Percentiles rank a stretch among this genome's conserved stretches.
Conservation (phyloP, 2,113 vertebrate species). For the Oenanthe oenanthe region DNA sequence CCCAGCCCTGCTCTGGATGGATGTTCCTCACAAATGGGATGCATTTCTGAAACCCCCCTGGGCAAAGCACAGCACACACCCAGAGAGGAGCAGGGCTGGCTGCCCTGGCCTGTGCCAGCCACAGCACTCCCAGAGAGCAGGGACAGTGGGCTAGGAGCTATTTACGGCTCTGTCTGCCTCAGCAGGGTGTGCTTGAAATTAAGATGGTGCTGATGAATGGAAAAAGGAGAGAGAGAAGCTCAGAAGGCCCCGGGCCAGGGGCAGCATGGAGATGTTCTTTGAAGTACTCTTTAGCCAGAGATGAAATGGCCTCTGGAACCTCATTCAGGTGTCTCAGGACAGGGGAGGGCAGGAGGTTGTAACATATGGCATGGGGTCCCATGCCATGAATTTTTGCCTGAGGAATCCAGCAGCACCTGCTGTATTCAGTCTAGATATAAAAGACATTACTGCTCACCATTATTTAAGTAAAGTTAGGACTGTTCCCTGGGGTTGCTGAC, state of each 20-base stretch:
- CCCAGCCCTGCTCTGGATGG: not conserved
- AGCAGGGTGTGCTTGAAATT: not conserved
- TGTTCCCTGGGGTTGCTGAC: not conserved
- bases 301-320: not conserved
- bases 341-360: not conserved
- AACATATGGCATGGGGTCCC: too few relatives aligned
- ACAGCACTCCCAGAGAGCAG: not conserved
- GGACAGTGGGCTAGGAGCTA: not conserved
- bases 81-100: not conserved
- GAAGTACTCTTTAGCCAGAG: not conserved
- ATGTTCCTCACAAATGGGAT: not conserved
- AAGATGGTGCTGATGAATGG: not conserved
- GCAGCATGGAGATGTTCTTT: fast-evolving
- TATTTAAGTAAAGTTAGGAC: not conserved
- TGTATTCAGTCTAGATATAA: not conserved
- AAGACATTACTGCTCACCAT: not conserved
- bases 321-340: not conserved
- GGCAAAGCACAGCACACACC: not conserved
- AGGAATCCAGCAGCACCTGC: not conserved
- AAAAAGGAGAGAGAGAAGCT: not conserved
- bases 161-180: slow-evolving; percentile 16
- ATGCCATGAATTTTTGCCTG: not conserved
- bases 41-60: not conserved
- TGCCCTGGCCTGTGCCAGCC: not conserved
- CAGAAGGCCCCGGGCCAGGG: not conserved